Base-by-base conservation (phyloP, 2,113 vertebrate genomes). In the Hyla sarda region DNA sequence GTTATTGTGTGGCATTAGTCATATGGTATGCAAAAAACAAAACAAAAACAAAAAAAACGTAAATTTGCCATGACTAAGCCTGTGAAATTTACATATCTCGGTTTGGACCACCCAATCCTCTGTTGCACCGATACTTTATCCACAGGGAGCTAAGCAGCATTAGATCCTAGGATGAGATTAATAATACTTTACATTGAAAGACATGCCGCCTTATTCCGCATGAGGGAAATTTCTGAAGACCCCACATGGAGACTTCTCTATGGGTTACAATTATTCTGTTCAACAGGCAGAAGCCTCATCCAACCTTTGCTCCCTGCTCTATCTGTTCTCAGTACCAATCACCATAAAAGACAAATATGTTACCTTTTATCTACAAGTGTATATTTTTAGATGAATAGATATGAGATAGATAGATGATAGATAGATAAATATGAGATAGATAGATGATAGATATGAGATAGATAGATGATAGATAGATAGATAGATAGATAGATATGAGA, bases 241-340 rank as follows among this genome's bases (percentile, higher is more conserved):
- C 83, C 58, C 74, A 79, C 32, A 21, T 52, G 25, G 75, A 85
- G 83, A 79, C 13, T 54, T 85, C 83, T 69, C 75, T 65, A 67
- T 19, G 23, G 83, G 83, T 69, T n/a, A 45, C 47, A 71, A 79
- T 79, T 85, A 79, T 85, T 34, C 75, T 85, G 74, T 85, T 85
- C 83, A 67, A 11, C 23, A 13, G 45, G 83, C 45, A 77, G 74
- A 41, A 50, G 25, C 58, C 19, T 77, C 67, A 77, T 85, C 54
- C 56, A 85, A 50, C 83, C 56, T 77, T 34, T 85, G 73, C 73
- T 78, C 83, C 48, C 17, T 76, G 65, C 10, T 69, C 47, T 67
- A 47, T 45, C 71, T 62, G 34, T 56, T 32, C 13, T 62, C 23
- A 47, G 48, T 75, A 2, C 10, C 23, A 17, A 82, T 65, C 3